These are phyloP conservation scores for Penaeus monodon DNA, from an alignment of 2,888 invertebrate species.

Conservation along the genomic window DNA sequence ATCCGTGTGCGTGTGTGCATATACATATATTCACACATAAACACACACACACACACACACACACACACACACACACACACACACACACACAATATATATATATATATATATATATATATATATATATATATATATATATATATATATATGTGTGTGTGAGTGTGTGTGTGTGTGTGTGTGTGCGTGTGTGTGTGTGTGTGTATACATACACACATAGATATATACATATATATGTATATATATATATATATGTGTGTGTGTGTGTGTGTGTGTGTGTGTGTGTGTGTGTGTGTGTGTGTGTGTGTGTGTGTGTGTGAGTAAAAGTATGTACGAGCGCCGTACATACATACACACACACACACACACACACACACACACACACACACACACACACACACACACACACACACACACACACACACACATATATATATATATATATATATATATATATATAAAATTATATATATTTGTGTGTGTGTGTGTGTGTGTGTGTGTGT, in stretches of 20 bases:
- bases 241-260: slow-evolving; percentile 11
- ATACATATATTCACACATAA: neutral
- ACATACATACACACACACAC: neutral
- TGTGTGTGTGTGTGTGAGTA: neutral
- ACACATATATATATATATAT: slow-evolving; percentile 8
- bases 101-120: neutral
- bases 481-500: neutral
- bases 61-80: neutral
- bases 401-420: too few relatives aligned
- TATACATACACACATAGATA: slow-evolving; percentile 6
- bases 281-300: slow-evolving; percentile 12
- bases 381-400: too few relatives aligned
- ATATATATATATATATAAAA: slow-evolving; percentile 24
- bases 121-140: neutral
- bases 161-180: too few relatives aligned
- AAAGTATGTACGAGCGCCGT: too few relatives aligned
- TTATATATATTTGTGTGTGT: slow-evolving; percentile 10
- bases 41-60: neutral
- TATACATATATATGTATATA: slow-evolving; percentile 14
- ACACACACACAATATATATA: slow-evolving; percentile 2
- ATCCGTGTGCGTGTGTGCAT: too few relatives aligned
- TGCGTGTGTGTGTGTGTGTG: neutral
- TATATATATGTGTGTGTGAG: too few relatives aligned
- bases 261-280: neutral
- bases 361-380: too few relatives aligned